Evolutionary conservation across 2,888 invertebrate genomes (phyloP), one percentile per base, ranked within the genome.

Genomic region (Caradrina clavipalpis): DNA sequence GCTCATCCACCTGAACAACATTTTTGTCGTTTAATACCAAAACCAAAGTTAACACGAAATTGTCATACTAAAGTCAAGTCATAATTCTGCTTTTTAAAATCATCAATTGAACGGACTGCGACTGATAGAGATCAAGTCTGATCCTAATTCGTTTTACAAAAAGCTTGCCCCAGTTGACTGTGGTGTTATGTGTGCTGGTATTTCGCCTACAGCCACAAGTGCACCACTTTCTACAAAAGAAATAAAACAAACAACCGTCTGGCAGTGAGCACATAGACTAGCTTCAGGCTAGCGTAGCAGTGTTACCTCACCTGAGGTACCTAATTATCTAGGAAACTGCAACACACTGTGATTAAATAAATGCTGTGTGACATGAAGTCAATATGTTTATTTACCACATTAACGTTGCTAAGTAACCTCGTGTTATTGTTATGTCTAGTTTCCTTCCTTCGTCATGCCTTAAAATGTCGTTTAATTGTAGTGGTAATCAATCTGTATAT

Each of bases 171-270:
- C 60, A 57, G 66, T 50, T 65, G n/a, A 31, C 26, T n/a, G 13
- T 35, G 57, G 47, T 68, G 47, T 72, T 68, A 53, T 72, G 49
- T 55, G 39, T 47, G 42, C 57, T 56, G 26, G 57, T 21, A 53
- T 50, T 53, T 62, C 10, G 77, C 72, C 72, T 45, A 47, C 10
- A 26, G 63, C 65, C 56, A 69, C 73, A 73, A 56, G 47, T 77
- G 66, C 58, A 53, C 64, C 67, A 76, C 78, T 78, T 78, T 78
- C 81, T 76, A 80, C 57, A 66, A 66, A 79, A 26, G 26, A 26
- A 26, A 26, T 26, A 26, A 79, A 80, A 80, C 55, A 76, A 76
- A 61, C 57, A 61, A 58, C 21, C 51, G 26, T 26, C 51, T 73
- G 49, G 39, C 62, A 55, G 68, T n/a, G 50, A 59, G 59, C 70